These are phyloP conservation scores for Pogonocherus hispidulus DNA, from an alignment of 2,888 invertebrate species.

Conservation along the genomic window DNA sequence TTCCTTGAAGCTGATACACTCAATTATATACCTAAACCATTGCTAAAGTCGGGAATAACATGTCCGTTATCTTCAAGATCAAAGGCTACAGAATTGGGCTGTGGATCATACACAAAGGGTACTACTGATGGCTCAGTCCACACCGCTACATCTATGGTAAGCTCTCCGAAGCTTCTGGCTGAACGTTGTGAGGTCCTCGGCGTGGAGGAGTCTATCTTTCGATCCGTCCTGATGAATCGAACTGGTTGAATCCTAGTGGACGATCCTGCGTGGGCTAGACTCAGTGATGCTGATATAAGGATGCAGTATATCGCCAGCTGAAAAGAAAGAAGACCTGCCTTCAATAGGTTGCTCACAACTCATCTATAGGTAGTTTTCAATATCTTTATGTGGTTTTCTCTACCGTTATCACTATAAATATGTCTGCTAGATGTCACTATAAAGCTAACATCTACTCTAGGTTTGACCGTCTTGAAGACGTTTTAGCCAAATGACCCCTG, in stretches of 20 bases:
- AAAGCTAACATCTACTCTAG: too few species aligned
- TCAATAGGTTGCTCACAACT: too few species aligned
- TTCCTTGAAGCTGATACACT: too few species aligned
- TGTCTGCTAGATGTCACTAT: too few species aligned
- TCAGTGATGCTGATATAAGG: not conserved
- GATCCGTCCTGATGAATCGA: not conserved
- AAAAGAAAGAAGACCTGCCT: not conserved
- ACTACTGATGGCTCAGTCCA: conserved; percentile 12
- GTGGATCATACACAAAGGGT: not conserved
- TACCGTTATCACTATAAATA: too few species aligned
- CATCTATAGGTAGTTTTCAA: too few species aligned
- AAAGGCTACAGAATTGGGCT: not conserved
- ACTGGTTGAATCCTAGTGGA: not conserved
- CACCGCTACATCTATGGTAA: not conserved
- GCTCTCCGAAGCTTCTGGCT: conserved; percentile 5
- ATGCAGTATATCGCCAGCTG: not conserved
- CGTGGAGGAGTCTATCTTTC: not conserved
- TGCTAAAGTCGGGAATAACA: conserved; percentile 65
- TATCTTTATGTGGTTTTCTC: too few species aligned
- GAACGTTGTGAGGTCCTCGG: not conserved
- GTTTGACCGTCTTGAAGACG: too few species aligned
- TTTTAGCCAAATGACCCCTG: too few species aligned
- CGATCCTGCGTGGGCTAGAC: not conserved
- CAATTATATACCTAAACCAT: conserved; percentile 63
- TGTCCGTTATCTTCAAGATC: conserved; percentile 57